Evolutionary conservation across 2,888 invertebrate genomes (phyloP), one percentile per base, ranked within the genome.

Genomic region (Euphydryas editha): DNA sequence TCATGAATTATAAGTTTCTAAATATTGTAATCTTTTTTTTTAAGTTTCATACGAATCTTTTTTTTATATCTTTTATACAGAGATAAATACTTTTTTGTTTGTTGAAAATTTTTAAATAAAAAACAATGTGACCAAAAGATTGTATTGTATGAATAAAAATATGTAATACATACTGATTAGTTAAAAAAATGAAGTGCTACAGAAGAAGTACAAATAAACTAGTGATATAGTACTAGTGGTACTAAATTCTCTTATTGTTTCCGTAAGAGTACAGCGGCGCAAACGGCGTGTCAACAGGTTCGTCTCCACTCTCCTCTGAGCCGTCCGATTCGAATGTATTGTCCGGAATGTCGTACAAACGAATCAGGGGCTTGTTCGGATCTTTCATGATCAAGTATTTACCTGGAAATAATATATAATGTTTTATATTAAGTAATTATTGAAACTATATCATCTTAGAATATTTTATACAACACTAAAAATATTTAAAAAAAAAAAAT

Each of bases 351-450:
- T 99, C 98, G 87, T 99, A 99, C 75, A 99, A 94, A 75, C 99
- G 96, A 77, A 99, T 98, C 94, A 99, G 96, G 0, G 98, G 98
- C 95, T 99, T 99, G 93, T 99, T 99, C 4, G 99, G 99, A 89
- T 99, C 99, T 92, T 99, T 99, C 97, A 99, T 98, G 76, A 99
- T 98, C 80, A 99, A 94, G 90, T 98, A 99, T 87, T 97, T 97
- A 72, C 93, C 93, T 93, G 83, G 0, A 78, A 80, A 3, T 3
- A 51, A 30, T 30, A 30, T 30, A 30, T 30, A 30, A 30, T 30
- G 30, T 7, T 4, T 5, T 30, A 30, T 7, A 0, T 30, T 8
- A 30, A 30, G 8, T 30, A 30, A 30, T 8, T 8, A 30, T 30
- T 30, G 30, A 30, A 30, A 30, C 5, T 8, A 5, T 8, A 7